Conservation (phyloP, 2,888 invertebrate species). For the Vanessa cardui region DNA sequence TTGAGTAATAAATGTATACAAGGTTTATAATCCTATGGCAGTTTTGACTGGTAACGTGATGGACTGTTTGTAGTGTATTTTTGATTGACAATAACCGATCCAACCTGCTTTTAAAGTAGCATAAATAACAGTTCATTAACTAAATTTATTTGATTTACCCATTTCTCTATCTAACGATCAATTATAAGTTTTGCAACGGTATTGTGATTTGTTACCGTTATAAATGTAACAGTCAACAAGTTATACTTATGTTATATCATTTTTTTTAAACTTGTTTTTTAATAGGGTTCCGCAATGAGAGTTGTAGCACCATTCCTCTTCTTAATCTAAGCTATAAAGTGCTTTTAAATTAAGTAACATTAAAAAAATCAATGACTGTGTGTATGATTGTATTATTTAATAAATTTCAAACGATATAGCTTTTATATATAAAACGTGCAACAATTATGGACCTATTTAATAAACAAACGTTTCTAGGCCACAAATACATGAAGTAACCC, state of each 20-base stretch:
- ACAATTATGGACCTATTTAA: background rate
- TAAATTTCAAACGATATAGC: too few relatives aligned
- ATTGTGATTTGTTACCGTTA: constrained; percentile 21
- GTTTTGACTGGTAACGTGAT: constrained; percentile 3
- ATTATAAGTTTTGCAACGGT: constrained; percentile 31
- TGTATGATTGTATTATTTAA: too few relatives aligned
- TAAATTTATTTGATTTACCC: constrained; percentile 33
- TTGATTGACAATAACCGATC: constrained; percentile 28
- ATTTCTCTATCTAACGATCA: constrained; percentile 30
- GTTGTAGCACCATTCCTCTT: too few relatives aligned
- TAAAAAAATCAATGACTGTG: too few relatives aligned
- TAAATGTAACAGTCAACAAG: constrained; percentile 9
- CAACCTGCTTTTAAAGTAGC: constrained; percentile 18
- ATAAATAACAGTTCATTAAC: constrained; percentile 27
- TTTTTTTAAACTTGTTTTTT: background rate
- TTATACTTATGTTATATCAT: background rate
- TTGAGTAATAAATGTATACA: background rate
- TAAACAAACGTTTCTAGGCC: background rate
- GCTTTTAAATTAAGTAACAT: too few relatives aligned
- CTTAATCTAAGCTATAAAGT: too few relatives aligned
- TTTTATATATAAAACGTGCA: too few relatives aligned
- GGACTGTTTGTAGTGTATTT: constrained; percentile 10
- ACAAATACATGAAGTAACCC: constrained; percentile 9
- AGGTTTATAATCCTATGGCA: constrained; percentile 8
- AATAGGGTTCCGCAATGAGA: background rate